Evolutionary conservation across 2,888 invertebrate species (phyloP), one percentile per base, ranked within the genome.

Genomic region (Eutolmus rufibarbis): DNA sequence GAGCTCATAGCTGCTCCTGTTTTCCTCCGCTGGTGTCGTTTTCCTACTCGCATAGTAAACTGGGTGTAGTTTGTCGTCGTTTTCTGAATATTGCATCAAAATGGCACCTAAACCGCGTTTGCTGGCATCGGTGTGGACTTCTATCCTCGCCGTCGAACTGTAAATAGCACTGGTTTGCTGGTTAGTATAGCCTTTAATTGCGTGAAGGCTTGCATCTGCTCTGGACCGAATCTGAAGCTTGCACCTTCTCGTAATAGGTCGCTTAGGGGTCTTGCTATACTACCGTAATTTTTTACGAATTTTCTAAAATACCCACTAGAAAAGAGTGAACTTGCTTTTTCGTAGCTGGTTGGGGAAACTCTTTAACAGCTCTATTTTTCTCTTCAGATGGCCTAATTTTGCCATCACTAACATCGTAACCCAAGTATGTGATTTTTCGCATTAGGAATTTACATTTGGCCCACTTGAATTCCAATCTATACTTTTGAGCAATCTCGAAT

Each of bases 101-200:
- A 90, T 89, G 1, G 89, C 90, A 16, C 90, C 90, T 46, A 90
- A 77, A 0, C 90, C 90, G 1, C 89, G n/a, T 14, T 88, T 43
- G 79, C 89, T 89, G 3, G 90, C 90, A 86, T 90, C 90, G 0
- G 90, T 90, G 66, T 91, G 90, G 2, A 90, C 81, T 86, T 90
- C 89, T 40, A 89, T 89, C 23, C 14, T 34, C 40, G 78, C 40
- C 88, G 88, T 77, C 14, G 89, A 89, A 40, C 90, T 88, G 84
- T 90, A 91, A 1, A 91, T 74, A 74, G 23, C 12, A 19, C 31
- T 1, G 74, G 74, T 8, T 19, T 74, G 12, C 5, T n/a, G 23
- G 12, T 23, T 14, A 74, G 14, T 12, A 74, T 74, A 2, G 1
- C 14, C n/a, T 74, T 74, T 23, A 74, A 23, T 23, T 8, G 12